A percentile compares a stretch with the other conserved stretches of the same genome.
Evolutionary conservation across 2,113 vertebrate species (phyloP).

Genomic region (Pogona vitticeps): DNA sequence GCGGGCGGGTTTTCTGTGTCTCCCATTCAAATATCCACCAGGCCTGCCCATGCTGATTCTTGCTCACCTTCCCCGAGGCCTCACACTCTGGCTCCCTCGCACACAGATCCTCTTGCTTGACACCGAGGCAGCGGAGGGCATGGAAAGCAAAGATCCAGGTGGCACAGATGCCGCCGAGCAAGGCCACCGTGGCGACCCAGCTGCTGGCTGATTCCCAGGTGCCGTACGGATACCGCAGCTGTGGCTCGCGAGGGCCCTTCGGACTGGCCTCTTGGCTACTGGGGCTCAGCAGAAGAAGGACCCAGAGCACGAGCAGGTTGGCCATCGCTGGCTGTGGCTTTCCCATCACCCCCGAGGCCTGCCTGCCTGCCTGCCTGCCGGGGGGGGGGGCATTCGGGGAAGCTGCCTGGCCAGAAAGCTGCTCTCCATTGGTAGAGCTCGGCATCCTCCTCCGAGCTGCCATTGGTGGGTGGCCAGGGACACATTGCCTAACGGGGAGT

Average conservation of each 20-base stretch:
- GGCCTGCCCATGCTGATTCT: too few species aligned
- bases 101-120: not conserved
- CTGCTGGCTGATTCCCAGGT: fast-evolving
- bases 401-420: not conserved
- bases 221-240: not conserved
- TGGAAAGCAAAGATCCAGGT: not conserved
- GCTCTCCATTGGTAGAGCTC: not conserved
- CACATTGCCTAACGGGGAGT: too few species aligned
- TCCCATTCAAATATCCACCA: too few species aligned
- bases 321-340: not conserved
- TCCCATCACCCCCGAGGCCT: not conserved
- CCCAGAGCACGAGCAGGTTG: fast-evolving
- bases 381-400: not conserved
- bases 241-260: not conserved
- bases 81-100: fast-evolving
- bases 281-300: not conserved
- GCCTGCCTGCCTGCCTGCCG: too few species aligned
- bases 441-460: not conserved
- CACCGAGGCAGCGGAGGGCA: not conserved
- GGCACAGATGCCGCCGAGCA: not conserved
- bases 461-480: too few species aligned
- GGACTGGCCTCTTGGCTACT: fast-evolving
- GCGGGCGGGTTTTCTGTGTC: too few species aligned
- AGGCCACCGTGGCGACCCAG: not conserved
- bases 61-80: not conserved